phyloP scores from a whole-genome alignment of 2,113 vertebrate species.

The Vidua chalybeata region DNA sequence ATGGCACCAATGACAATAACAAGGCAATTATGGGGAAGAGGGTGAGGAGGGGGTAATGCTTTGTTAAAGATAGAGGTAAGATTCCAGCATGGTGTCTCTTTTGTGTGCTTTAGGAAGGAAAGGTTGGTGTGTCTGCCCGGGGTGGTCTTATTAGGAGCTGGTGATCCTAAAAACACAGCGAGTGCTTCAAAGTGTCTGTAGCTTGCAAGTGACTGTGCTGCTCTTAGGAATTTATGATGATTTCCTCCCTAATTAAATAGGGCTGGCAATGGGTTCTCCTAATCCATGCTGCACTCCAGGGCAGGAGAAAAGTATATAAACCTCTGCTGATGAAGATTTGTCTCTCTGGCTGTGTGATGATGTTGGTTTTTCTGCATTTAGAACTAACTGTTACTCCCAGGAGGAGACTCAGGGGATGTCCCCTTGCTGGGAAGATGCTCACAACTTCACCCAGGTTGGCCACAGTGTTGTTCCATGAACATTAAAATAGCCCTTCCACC shows the following conservation, averaged over 20 bases:
- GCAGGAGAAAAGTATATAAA: neutral
- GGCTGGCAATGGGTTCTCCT: neutral
- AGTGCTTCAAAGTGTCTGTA: constrained; percentile 27
- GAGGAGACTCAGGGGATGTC: neutral
- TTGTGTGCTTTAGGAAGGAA: constrained; percentile 48
- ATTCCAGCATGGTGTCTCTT: constrained; percentile 39
- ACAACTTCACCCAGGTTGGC: neutral
- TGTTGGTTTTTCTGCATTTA: neutral
- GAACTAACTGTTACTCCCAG: neutral
- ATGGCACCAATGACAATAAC: constrained; percentile 74
- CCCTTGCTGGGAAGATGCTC: neutral
- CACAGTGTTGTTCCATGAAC: neutral
- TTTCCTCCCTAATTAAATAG: constrained; percentile 32
- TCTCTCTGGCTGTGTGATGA: neutral
- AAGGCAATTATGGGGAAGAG: constrained; percentile 77
- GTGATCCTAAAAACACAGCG: constrained; percentile 12
- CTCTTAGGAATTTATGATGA: constrained; percentile 13
- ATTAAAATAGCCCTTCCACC: neutral
- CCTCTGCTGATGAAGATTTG: neutral
- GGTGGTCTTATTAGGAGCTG: constrained; percentile 37
- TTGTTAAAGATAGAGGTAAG: constrained; percentile 78
- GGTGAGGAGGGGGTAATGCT: constrained; percentile 78
- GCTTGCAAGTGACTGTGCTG: neutral
- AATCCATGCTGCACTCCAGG: neutral
- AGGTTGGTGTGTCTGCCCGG: constrained; percentile 15